phyloP scores from a whole-genome alignment of 2,888 invertebrate species.

The Cordilura impudica region DNA sequence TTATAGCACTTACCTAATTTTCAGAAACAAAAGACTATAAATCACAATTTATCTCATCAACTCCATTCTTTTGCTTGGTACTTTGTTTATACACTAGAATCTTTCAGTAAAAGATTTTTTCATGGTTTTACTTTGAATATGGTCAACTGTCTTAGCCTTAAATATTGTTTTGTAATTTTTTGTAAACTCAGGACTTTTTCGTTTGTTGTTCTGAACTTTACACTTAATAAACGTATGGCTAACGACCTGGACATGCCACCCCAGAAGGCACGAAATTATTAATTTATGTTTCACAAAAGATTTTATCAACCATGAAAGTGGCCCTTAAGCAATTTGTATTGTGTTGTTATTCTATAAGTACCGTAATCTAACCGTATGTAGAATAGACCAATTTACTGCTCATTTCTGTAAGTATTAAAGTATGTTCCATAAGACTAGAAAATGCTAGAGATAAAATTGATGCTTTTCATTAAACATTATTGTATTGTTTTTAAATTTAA shows the following conservation, averaged over 20 bases:
- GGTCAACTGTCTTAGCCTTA: slow-evolving; percentile 4
- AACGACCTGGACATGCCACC: slow-evolving; percentile 25
- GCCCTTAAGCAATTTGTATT: slow-evolving; percentile 40
- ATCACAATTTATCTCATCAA: slow-evolving; percentile 55
- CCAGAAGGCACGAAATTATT: slow-evolving; percentile 61
- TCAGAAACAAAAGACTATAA: slow-evolving; percentile 29
- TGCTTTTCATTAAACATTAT: no score
- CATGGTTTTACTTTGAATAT: neutral
- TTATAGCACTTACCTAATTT: slow-evolving; percentile 32
- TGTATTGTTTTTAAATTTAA: no score
- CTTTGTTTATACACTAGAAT: slow-evolving; percentile 27
- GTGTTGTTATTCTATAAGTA: neutral
- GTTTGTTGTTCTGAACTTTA: slow-evolving; percentile 36
- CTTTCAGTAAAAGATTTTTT: neutral
- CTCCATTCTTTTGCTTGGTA: slow-evolving; percentile 39
- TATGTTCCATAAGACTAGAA: no score
- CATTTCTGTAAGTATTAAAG: no score
- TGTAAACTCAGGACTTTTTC: neutral
- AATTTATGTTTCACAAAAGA: slow-evolving; percentile 66
- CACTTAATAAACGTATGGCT: slow-evolving; percentile 25
- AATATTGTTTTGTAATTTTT: no score
- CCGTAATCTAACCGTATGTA: no score
- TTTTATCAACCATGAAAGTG: slow-evolving; percentile 65
- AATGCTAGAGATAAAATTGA: no score
- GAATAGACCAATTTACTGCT: no score